Evolutionary conservation across 2,113 vertebrate species (phyloP), one percentile per base, ranked within the genome.

Genomic region (Phrynosoma platyrhinos): DNA sequence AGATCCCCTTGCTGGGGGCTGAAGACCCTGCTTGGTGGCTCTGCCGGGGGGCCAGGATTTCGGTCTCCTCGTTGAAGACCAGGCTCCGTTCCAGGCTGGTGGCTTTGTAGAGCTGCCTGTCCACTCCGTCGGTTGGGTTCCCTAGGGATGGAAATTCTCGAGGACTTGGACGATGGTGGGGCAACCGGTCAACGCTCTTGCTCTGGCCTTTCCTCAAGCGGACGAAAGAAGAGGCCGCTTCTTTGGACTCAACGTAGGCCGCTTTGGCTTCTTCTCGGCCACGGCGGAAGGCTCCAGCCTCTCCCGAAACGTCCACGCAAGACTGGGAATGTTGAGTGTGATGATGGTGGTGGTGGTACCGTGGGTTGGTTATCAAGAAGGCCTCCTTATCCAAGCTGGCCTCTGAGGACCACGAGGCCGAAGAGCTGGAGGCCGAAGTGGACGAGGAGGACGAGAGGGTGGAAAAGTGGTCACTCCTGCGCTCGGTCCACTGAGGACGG

Each of bases 361-460:
- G 13, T 79, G 90, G 90, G 25, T 13, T 21, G 23, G 30, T 52
- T 71, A 79, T 90, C 13, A 80, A 92, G 87, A 81, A 85, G 20
- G 93, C 88, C 9, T 94, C 89, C 71, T 95, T 93, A 7, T 95
- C 94, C 6, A 93, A 91, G 88, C 96, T 97, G 82, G 87, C 88
- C 47, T 95, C 97, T 1, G 97, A 97, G 71, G 95, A 95, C 96
- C 96, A 97, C 80, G 92, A 93, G 1, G 95, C 97, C 27, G 95
- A 95, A 14, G 95, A 95, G 7, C 92, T 88, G 32, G 95, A 95
- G 0, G 88, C 95, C 1, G 95, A 90, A 23, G 95, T 93, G 1
- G 89, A 95, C 0, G 95, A 92, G 6, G 89, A 62, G 0, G 87
- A 62, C 1, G 68, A 85, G 10, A 32, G 52, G 7, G 72, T 16